phyloP scores from a whole-genome alignment of 1,140 invertebrate genomes.

The Ips typographus region DNA sequence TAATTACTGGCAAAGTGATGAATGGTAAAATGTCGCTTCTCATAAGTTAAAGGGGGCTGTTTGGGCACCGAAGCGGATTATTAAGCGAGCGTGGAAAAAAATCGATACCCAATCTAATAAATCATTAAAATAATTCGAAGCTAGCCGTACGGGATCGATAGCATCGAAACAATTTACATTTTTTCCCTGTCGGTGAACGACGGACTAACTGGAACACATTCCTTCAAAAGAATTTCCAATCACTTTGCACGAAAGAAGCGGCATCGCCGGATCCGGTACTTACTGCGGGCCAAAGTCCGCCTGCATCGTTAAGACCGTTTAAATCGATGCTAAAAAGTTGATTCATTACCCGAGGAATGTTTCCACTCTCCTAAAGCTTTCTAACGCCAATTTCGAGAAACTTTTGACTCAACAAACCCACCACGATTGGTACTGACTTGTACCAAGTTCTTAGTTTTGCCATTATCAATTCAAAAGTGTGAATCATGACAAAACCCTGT shows the following conservation, averaged over 20 bases:
- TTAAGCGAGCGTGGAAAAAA: not conserved
- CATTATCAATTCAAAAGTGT: too few species aligned
- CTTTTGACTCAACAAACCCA: too few species aligned
- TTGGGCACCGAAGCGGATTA: conserved; percentile 1
- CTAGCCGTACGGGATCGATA: conserved; percentile 21
- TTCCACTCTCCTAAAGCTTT: not conserved
- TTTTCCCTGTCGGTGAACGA: conserved; percentile 27
- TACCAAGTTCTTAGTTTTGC: too few species aligned
- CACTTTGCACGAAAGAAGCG: conserved; percentile 29
- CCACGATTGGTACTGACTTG: too few species aligned
- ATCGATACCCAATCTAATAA: not conserved
- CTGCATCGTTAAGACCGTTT: conserved; percentile 1
- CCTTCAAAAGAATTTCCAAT: conserved; percentile 31
- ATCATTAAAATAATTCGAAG: conserved; percentile 10
- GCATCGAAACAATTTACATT: conserved; percentile 29
- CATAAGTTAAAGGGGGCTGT: not conserved
- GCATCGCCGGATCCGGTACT: conserved; percentile 19
- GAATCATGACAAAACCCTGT: too few species aligned
- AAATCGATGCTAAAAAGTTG: not conserved
- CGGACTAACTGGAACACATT: conserved; percentile 31
- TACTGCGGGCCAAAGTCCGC: conserved; percentile 8
- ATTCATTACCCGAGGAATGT: conserved; percentile 6
- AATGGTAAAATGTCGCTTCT: not conserved
- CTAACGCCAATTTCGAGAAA: not conserved
- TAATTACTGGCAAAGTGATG: not conserved